phyloP scores from a whole-genome alignment of 2,888 invertebrate species.

The Drosophila formosana region DNA sequence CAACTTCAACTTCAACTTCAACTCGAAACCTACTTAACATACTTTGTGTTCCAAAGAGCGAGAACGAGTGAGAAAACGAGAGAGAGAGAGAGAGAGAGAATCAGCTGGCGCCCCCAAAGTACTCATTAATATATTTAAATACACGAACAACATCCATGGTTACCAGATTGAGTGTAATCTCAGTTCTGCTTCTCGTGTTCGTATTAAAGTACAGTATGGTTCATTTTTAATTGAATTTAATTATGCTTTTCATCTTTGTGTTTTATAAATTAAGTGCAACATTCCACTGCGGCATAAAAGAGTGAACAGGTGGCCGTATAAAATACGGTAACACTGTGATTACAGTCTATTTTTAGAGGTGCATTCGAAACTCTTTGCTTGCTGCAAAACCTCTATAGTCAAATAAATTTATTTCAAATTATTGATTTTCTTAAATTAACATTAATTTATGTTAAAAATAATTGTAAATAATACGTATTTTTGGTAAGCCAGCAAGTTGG shows the following conservation, averaged over 20 bases:
- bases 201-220: background rate
- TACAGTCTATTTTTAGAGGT: too few relatives aligned
- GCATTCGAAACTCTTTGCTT: too few relatives aligned
- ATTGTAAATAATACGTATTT: too few relatives aligned
- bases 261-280: background rate
- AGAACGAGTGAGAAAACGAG: background rate
- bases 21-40: constrained; percentile 32
- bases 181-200: background rate
- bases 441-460: too few relatives aligned
- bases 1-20: constrained; percentile 36
- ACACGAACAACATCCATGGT: background rate
- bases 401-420: too few relatives aligned
- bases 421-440: too few relatives aligned
- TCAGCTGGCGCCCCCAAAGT: background rate
- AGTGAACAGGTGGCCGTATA: background rate
- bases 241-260: background rate
- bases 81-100: background rate
- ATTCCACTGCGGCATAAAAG: background rate
- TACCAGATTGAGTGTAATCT: background rate
- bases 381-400: too few relatives aligned
- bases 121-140: background rate
- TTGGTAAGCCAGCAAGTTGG: too few relatives aligned
- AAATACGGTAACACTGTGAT: background rate
- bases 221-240: background rate
- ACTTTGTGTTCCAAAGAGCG: constrained; percentile 1